These are phyloP conservation scores for Itoplectis maculator DNA, from an alignment of 2,888 invertebrate species.

Conservation along the genomic window DNA sequence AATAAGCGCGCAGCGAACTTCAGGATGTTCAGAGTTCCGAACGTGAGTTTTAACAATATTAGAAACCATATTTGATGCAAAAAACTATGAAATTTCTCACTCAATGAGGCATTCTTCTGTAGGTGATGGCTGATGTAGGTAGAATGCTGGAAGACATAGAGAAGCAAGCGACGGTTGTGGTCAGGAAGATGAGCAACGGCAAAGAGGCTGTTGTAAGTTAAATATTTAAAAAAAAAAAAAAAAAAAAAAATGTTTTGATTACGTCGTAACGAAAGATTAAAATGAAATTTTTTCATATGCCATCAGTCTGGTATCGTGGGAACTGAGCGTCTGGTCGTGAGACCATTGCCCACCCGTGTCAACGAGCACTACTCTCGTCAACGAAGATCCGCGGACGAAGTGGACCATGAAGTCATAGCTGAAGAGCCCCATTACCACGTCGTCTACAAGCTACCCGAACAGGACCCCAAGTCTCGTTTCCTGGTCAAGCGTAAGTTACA, in stretches of 20 bases:
- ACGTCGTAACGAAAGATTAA: not conserved
- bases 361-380: constrained; percentile 1
- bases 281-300: not conserved
- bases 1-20: not conserved
- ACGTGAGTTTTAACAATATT: not conserved
- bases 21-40: not conserved
- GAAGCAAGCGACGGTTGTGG: not conserved
- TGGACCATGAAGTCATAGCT: not conserved
- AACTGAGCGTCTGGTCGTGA: constrained; percentile 44
- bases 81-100: not conserved
- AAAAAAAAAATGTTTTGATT: too few relatives aligned
- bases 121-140: not conserved
- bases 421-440: constrained; percentile 48
- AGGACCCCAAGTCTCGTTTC: not conserved
- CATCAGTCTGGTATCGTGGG: constrained; percentile 54
- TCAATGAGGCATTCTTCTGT: not conserved
- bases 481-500: constrained; percentile 3
- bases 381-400: constrained; percentile 16
- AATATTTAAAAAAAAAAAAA: not conserved
- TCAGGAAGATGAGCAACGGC: not conserved
- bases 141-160: not conserved
- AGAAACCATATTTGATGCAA: not conserved
- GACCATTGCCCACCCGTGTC: constrained; percentile 39
- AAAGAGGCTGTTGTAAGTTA: not conserved
- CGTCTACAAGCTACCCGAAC: constrained; percentile 23